phyloP scores from a whole-genome alignment of 2,888 invertebrate species.

The Philereme vetulata region DNA sequence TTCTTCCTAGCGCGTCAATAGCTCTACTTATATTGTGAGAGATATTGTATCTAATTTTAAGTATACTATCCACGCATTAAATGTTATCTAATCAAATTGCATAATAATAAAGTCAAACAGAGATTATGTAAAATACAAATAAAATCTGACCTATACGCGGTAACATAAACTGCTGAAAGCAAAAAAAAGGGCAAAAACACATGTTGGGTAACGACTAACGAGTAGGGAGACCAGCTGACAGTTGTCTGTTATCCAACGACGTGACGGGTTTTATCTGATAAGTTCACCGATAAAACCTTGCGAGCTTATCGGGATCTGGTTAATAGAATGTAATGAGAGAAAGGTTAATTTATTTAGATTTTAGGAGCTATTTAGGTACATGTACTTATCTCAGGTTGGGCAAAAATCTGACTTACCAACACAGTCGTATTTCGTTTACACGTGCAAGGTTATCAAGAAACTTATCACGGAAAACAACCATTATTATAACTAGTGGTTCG shows the following conservation, averaged over 20 bases:
- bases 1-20: too few relatives aligned
- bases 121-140: neutral
- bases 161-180: slow-evolving; percentile 7
- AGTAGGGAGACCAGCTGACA: slow-evolving; percentile 10
- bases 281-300: slow-evolving; percentile 16
- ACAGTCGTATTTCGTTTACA: too few relatives aligned
- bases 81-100: neutral
- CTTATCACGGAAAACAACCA: too few relatives aligned
- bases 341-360: slow-evolving; percentile 20
- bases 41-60: too few relatives aligned
- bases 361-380: neutral
- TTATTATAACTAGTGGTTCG: too few relatives aligned
- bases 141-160: neutral
- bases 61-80: too few relatives aligned
- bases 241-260: slow-evolving; percentile 7
- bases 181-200: slow-evolving; percentile 1
- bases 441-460: too few relatives aligned
- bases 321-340: slow-evolving; percentile 17
- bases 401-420: too few relatives aligned
- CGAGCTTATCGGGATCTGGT: slow-evolving; percentile 3
- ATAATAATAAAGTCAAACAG: neutral
- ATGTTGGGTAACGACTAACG: slow-evolving; percentile 4
- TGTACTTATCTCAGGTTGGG: neutral
- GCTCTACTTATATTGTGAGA: too few relatives aligned
- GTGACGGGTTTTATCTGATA: slow-evolving; percentile 27